phyloP scores from a whole-genome alignment of 2,888 invertebrate genomes.

The Zaprionus lineosus region DNA sequence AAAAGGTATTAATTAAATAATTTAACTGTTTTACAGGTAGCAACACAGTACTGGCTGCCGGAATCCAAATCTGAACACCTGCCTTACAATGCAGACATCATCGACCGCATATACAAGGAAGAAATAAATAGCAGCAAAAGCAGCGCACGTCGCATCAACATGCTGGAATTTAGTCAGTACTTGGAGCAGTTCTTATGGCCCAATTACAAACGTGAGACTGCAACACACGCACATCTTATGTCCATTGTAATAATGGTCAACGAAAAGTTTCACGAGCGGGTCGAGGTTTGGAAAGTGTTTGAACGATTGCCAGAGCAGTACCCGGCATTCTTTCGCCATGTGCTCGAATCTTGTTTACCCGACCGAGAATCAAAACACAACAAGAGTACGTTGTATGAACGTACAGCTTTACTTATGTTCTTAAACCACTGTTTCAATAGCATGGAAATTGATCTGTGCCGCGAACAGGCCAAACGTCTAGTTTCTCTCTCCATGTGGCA shows the following conservation, averaged over 20 bases:
- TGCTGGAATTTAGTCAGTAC: slow-evolving; percentile 98
- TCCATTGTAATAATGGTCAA: slow-evolving; percentile 99
- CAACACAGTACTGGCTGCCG: slow-evolving; percentile 96
- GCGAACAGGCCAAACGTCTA: slow-evolving; percentile 94
- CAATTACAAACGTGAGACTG: slow-evolving; percentile 90
- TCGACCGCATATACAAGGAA: slow-evolving; percentile 93
- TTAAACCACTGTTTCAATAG: slow-evolving; percentile 98
- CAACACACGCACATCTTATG: slow-evolving; percentile 94
- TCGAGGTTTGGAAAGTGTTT: slow-evolving; percentile 97
- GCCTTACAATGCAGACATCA: slow-evolving; percentile 89
- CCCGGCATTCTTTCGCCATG: slow-evolving; percentile 91
- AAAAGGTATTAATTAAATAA: slow-evolving; percentile 28
- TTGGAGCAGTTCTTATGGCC: slow-evolving; percentile 99
- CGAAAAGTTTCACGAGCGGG: slow-evolving; percentile 98
- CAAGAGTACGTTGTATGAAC: slow-evolving; percentile 85
- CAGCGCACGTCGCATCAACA: slow-evolving; percentile 94
- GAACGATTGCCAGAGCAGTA: slow-evolving; percentile 90
- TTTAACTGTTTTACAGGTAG: slow-evolving; percentile 85
- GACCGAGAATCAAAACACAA: slow-evolving; percentile 56
- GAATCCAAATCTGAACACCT: slow-evolving; percentile 89
- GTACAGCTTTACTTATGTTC: slow-evolving; percentile 94
- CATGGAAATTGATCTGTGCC: slow-evolving; percentile 96
- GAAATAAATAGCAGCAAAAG: slow-evolving; percentile 93
- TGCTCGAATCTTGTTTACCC: slow-evolving; percentile 88
- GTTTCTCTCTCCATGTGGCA: slow-evolving; percentile 97